Evolutionary conservation across 2,888 invertebrate species (phyloP), one percentile per base, ranked within the genome.

Genomic region (Ariolimax columbianus): DNA sequence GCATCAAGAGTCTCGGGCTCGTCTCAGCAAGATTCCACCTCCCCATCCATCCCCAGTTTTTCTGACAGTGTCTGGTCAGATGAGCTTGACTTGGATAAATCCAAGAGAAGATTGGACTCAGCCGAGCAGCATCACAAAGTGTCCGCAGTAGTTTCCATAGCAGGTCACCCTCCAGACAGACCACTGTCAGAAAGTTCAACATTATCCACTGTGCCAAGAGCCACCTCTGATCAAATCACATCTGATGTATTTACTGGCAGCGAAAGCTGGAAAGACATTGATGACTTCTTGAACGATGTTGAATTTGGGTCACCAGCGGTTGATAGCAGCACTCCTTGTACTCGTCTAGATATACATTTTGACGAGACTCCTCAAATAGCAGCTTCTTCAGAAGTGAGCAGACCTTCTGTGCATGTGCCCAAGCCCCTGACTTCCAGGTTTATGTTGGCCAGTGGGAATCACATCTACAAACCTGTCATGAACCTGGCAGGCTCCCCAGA

Each of bases 31-130:
- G 59, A 77, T 51, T 88, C 89, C 1, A 90, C 90, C 90, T 90
- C 90, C 11, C 91, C 91, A 23, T 89, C 90, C 33, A 83, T 89
- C 11, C 86, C 88, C 68, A 92, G 92, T 85, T 91, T 92, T 84
- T 89, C 92, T 17, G 91, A 91, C 89, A 92, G 92, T 88, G 89
- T 91, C 59, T 92, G 92, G 88, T 92, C 93, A 23, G 92, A 92
- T 79, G 91, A 91, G 2, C 87, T 87, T 51, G 88, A 88, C 75
- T 72, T 86, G 26, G 84, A 85, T 68, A 87, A 87, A 33, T 81
- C 38, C 33, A 88, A 87, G 78, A 84, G 82, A 38, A 90, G 88
- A 59, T 77, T 87, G 1, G 77, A 85, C 77, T 66, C 81, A 51
- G 26, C 77, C 78, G 43, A 86, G 70, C 86, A 40, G 73, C 77